Evolutionary conservation across 2,113 vertebrate species (phyloP).

Genomic region (Hyla sarda): DNA sequence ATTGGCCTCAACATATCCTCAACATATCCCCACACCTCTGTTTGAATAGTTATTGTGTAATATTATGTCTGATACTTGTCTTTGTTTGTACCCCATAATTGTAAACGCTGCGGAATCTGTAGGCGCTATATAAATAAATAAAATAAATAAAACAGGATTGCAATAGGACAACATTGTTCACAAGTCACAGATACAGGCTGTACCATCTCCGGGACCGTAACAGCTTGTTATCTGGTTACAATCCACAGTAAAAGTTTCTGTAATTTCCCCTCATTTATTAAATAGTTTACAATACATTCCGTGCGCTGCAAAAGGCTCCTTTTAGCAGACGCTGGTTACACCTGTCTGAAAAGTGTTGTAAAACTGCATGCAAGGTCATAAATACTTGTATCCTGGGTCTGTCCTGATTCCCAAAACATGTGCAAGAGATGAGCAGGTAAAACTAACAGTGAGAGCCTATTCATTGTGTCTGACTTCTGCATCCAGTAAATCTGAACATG

Average conservation of each 20-base stretch:
- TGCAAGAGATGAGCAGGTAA: constrained; percentile 21
- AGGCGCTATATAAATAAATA: too few relatives aligned
- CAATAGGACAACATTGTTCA: too few relatives aligned
- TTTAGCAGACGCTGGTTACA: constrained; percentile 41
- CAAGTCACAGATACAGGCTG: too few relatives aligned
- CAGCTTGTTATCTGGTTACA: too few relatives aligned
- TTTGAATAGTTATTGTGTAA: too few relatives aligned
- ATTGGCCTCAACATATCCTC: too few relatives aligned
- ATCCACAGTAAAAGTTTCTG: not conserved
- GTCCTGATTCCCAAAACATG: constrained; percentile 12
- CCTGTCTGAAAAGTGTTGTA: constrained; percentile 44
- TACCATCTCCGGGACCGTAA: too few relatives aligned
- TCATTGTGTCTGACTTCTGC: constrained; percentile 1
- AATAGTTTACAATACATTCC: not conserved
- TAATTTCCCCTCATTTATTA: not conserved
- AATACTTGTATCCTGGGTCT: constrained; percentile 29
- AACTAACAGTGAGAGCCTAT: constrained; percentile 31
- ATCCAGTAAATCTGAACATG: constrained; percentile 32
- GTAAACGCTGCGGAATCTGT: too few relatives aligned
- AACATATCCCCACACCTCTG: too few relatives aligned
- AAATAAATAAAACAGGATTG: too few relatives aligned
- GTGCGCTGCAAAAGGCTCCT: not conserved
- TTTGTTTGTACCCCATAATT: too few relatives aligned
- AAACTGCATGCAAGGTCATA: constrained; percentile 32
- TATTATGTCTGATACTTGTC: too few relatives aligned